Evolutionary conservation across 2,888 invertebrate genomes (phyloP).

Genomic region (Steinernema carpocapsae): DNA sequence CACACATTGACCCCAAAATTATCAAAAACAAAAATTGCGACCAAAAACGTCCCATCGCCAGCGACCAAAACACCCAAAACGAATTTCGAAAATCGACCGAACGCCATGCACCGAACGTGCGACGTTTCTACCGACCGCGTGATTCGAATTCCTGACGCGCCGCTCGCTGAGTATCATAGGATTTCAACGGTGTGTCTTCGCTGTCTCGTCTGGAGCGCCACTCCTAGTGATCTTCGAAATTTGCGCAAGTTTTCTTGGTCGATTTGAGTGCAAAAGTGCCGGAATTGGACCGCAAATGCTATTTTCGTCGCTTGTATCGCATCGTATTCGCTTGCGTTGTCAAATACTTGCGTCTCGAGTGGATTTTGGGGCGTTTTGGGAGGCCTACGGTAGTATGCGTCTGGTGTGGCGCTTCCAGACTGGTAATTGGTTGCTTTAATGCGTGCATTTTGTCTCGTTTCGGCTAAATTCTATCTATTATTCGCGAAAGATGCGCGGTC

Average conservation of each 20-base stretch:
- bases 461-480: background rate
- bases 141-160: conserved; percentile 24
- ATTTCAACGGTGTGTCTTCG: background rate
- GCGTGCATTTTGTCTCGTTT: background rate
- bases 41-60: background rate
- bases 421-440: background rate
- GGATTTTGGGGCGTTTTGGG: conserved; percentile 11
- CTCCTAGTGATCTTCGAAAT: background rate
- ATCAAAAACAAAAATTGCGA: background rate
- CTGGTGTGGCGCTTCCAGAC: too few species aligned
- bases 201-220: background rate
- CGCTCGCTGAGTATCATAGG: conserved; percentile 7
- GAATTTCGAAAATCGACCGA: background rate
- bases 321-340: background rate
- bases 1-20: too few species aligned
- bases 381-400: background rate
- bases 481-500: background rate
- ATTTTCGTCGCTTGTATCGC: background rate
- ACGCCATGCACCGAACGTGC: background rate
- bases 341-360: background rate
- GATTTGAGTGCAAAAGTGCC: background rate
- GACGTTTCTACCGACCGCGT: conserved; percentile 1
- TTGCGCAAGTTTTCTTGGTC: background rate
- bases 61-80: background rate
- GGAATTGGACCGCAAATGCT: background rate